phyloP scores from a whole-genome alignment of 2,797 vertebrate species.

The Helarctos malayanus region DNA sequence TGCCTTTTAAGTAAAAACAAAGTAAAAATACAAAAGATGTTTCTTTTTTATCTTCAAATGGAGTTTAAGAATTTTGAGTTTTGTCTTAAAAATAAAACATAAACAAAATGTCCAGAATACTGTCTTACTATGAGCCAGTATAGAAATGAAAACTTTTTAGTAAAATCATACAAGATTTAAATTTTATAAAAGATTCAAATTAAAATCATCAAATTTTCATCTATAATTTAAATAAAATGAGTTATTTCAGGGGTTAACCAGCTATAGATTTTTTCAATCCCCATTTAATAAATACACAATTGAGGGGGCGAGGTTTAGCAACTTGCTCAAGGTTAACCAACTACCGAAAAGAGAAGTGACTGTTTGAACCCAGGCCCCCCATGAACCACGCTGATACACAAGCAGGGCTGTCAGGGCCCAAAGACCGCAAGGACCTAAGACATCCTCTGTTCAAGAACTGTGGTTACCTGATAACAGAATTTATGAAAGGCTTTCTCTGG shows the following conservation, averaged over 20 bases:
- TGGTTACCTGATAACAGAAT: not conserved
- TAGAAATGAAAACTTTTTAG: not conserved
- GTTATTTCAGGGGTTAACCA: not conserved
- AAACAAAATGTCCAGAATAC: not conserved
- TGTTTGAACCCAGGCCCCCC: not conserved
- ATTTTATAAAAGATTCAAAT: not conserved
- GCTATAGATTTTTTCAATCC: not conserved
- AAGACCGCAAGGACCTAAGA: not conserved
- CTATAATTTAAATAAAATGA: not conserved
- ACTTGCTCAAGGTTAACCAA: not conserved
- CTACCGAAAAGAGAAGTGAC: not conserved
- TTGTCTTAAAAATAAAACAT: not conserved
- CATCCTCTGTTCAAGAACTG: not conserved
- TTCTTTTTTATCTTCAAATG: not conserved
- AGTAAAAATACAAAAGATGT: not conserved
- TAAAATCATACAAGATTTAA: not conserved
- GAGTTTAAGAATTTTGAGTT: not conserved
- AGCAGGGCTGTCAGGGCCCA: not conserved
- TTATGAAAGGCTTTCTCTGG: not conserved
- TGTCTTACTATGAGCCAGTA: not conserved
- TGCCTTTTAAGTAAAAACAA: not conserved
- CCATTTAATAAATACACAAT: not conserved
- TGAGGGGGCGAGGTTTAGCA: not conserved
- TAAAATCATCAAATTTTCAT: constrained; percentile 10
- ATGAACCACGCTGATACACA: rapidly evolving